These are phyloP conservation scores for Oenanthe oenanthe DNA, from an alignment of 2,113 vertebrate species.

Conservation along the genomic window DNA sequence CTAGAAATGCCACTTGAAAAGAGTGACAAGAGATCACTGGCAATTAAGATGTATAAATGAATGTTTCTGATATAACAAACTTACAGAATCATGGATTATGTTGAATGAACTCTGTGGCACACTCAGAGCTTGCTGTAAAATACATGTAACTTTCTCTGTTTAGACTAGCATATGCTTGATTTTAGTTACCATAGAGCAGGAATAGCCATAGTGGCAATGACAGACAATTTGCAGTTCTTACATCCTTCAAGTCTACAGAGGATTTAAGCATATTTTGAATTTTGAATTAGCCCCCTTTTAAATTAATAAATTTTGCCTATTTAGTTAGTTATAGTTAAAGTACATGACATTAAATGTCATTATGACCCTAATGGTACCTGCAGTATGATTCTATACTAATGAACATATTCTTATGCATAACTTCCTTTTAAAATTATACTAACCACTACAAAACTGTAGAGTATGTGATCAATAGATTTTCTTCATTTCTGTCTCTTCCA, in stretches of 20 bases:
- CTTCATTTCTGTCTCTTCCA: not conserved
- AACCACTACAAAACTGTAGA: not conserved
- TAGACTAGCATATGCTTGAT: not conserved
- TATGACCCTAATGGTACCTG: not conserved
- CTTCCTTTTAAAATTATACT: not conserved
- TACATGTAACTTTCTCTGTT: not conserved
- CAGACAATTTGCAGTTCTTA: not conserved
- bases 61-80: not conserved
- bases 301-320: too few species aligned
- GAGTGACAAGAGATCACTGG: not conserved
- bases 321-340: not conserved
- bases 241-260: not conserved
- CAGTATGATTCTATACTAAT: not conserved
- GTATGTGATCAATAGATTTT: not conserved
- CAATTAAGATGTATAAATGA: not conserved
- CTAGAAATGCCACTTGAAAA: not conserved
- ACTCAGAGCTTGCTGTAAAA: not conserved
- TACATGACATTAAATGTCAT: not conserved
- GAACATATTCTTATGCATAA: not conserved
- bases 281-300: not conserved
- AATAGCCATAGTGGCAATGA: not conserved
- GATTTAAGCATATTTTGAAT: not conserved
- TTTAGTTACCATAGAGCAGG: not conserved
- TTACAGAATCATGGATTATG: not conserved
- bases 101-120: not conserved